Conservation (phyloP, 2,113 vertebrate genomes). For the Hippoglossus stenolepis region DNA sequence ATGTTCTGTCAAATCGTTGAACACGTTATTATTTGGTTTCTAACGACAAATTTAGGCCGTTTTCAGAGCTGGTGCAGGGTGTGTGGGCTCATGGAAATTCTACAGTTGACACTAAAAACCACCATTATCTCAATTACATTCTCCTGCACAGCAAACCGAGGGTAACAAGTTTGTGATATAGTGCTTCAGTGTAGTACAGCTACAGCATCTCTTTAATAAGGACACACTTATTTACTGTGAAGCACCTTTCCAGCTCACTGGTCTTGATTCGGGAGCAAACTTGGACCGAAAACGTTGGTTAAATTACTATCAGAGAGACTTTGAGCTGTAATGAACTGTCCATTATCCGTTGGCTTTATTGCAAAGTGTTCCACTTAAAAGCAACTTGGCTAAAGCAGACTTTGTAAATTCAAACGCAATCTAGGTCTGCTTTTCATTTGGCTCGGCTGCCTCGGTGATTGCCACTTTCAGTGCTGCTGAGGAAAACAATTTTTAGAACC, state of each 20-base stretch:
- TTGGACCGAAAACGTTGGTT: background rate
- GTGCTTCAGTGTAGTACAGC: slow-evolving; percentile 3
- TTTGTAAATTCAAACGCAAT: slow-evolving; percentile 29
- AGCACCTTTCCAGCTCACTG: slow-evolving; percentile 49
- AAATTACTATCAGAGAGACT: background rate
- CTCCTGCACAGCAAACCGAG: slow-evolving; percentile 9
- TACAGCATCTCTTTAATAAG: slow-evolving; percentile 11
- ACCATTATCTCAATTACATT: slow-evolving; percentile 11
- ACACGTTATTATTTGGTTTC: no score
- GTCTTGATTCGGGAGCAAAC: slow-evolving; percentile 43
- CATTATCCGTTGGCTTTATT: slow-evolving; percentile 32
- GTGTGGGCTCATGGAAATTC: no score
- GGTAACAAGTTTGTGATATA: slow-evolving; percentile 6
- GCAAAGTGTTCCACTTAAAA: slow-evolving; percentile 45
- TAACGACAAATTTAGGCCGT: background rate
- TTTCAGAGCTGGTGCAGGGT: background rate
- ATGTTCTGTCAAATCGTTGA: no score
- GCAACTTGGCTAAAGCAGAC: slow-evolving; percentile 19
- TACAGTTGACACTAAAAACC: background rate
- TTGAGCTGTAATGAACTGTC: slow-evolving; percentile 23
- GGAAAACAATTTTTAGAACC: slow-evolving; percentile 46
- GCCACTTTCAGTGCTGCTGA: slow-evolving; percentile 22
- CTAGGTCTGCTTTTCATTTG: slow-evolving; percentile 47
- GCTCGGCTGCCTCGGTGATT: slow-evolving; percentile 21
- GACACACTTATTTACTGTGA: slow-evolving; percentile 31